Evolutionary conservation across 2,113 vertebrate genomes (phyloP).

Genomic region (Phalacrocorax carbo): DNA sequence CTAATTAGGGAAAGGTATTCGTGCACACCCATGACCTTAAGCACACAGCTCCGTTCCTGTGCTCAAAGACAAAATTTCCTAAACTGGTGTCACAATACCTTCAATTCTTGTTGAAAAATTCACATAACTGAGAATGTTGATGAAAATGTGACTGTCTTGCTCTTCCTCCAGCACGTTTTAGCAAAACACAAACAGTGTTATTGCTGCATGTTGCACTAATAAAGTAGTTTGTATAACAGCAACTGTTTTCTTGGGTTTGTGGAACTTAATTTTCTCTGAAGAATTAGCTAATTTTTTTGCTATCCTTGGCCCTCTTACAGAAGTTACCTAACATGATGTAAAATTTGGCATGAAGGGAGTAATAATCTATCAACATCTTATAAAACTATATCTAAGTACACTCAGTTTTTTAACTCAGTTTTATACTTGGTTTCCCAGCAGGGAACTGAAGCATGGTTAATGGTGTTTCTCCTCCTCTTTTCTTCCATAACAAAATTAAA

Average conservation of each 20-base stretch:
- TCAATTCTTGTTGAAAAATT: neutral
- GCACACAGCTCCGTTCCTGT: accelerated
- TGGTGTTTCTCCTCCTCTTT: neutral
- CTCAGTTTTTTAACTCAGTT: neutral
- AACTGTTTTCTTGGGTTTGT: neutral
- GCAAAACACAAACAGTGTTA: neutral
- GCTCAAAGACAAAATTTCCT: neutral
- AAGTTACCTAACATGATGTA: neutral
- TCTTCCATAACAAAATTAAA: neutral
- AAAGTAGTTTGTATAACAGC: neutral
- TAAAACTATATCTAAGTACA: neutral
- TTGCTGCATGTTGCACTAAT: neutral
- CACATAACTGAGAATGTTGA: neutral
- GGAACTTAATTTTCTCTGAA: neutral
- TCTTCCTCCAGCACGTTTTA: neutral
- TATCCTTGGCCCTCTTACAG: neutral
- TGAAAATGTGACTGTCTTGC: neutral
- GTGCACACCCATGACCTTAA: neutral
- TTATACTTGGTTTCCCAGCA: neutral
- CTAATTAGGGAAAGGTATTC: slow-evolving; percentile 21
- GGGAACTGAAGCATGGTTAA: neutral
- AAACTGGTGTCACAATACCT: neutral
- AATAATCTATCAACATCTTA: neutral
- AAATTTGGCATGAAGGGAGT: neutral
- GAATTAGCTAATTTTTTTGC: neutral